A percentile compares a stretch with the other conserved stretches of the same genome.
Evolutionary conservation across 2,113 vertebrate genomes (phyloP).

Genomic region (Bothrops jararaca): DNA sequence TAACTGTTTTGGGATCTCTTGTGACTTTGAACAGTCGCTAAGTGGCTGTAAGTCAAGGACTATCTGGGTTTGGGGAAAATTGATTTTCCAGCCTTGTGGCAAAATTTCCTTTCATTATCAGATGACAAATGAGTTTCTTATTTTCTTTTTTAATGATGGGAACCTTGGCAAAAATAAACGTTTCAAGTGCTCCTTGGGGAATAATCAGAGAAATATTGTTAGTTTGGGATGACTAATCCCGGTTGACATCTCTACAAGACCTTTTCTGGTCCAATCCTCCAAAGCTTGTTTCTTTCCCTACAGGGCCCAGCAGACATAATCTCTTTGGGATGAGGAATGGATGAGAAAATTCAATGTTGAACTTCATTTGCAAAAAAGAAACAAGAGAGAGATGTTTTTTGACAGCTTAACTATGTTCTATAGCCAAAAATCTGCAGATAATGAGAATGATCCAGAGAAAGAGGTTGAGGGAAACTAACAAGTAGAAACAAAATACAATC

Average conservation of each 20-base stretch:
- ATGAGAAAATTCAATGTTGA: not conserved
- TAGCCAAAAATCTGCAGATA: not conserved
- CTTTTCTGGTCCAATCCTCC: not conserved
- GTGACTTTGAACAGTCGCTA: too few species aligned
- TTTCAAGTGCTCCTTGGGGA: not conserved
- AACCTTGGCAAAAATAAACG: not conserved
- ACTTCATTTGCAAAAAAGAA: not conserved
- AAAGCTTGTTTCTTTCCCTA: not conserved
- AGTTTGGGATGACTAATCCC: not conserved
- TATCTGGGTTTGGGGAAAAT: not conserved
- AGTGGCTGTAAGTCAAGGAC: too few species aligned
- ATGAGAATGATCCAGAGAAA: not conserved
- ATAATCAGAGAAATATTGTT: not conserved
- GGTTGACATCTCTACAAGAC: not conserved
- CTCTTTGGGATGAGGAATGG: not conserved
- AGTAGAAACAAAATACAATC: not conserved
- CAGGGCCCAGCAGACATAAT: not conserved
- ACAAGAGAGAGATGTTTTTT: not conserved
- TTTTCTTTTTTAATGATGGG: not conserved
- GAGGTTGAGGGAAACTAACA: not conserved
- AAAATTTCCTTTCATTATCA: not conserved
- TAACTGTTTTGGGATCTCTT: too few species aligned
- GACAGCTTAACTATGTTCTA: not conserved
- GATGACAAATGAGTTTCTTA: not conserved
- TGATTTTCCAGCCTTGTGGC: not conserved